Evolutionary conservation across 1,140 invertebrate genomes (phyloP), one percentile per base, ranked within the genome.

Genomic region (Streblospio benedicti): DNA sequence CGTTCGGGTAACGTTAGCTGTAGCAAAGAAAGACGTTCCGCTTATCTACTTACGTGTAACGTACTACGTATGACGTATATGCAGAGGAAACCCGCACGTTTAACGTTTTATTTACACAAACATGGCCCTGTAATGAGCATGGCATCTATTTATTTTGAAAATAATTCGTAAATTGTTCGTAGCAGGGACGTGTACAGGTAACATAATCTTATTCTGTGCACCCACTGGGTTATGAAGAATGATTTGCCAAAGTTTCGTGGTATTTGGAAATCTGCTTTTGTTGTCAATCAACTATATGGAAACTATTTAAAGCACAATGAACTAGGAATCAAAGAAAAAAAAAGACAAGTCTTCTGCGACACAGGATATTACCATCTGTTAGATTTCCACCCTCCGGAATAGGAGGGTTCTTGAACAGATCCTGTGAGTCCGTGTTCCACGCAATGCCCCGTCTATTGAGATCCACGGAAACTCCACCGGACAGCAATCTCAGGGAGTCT

Each of bases 391-490:
- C 35, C 2, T 6, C n/a, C 30, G 20, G 35, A 23, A 14, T 23
- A 35, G 20, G 16, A 6, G 93, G 93, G 81, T 98, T 97, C 61
- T 83, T 82, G 73, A 97, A 99, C 77, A 98, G 98, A 1, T 90
- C 88, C 28, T 86, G 82, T 72, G 90, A 94, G 74, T 99, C 96
- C 0, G 93, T 95, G 0, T 86, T 85, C 95, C 94, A 98, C 20
- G 94, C 93, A 67, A 99, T 97, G 4, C 89, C 93, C n/a, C 88
- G 61, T 32, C 79, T 55, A 1, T 45, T 25, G 1, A 78, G 72
- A 41, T 49, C 18, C 1, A 45, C 57, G 4, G 47, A 52, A 2
- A 41, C 51, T 49, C 51, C 31, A 41, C 54, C 56, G 57, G 66
- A 71, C 6, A 55, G 61, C 43, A 77, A 30, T 18, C 20, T 56